These are phyloP conservation scores for Chloropsis cyanopogon DNA, from an alignment of 2,113 vertebrate species.

Conservation along the genomic window DNA sequence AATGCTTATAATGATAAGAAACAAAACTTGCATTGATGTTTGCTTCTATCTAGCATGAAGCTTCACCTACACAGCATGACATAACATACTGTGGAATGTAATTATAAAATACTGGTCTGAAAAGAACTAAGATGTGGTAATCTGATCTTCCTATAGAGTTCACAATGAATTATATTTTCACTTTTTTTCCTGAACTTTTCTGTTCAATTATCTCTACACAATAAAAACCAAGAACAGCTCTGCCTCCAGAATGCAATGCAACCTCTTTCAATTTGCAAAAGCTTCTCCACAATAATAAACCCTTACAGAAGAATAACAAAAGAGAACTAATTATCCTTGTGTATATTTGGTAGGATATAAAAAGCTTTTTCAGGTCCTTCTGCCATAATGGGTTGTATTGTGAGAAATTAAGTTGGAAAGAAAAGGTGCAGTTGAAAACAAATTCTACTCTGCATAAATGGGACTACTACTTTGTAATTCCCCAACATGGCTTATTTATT, in stretches of 20 bases:
- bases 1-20: background rate
- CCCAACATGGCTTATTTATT: background rate
- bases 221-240: background rate
- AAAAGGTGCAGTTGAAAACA: conserved; percentile 32
- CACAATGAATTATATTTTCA: conserved; percentile 21
- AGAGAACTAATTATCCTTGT: conserved; percentile 40
- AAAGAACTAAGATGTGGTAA: background rate
- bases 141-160: background rate
- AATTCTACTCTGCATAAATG: conserved; percentile 9
- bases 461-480: background rate
- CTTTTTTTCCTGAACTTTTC: conserved; percentile 3
- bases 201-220: conserved; percentile 16
- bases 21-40: background rate
- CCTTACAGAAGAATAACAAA: conserved; percentile 29
- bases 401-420: conserved; percentile 24
- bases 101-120: conserved; percentile 6
- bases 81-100: background rate
- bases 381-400: conserved; percentile 4
- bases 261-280: conserved; percentile 16
- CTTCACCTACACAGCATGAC: background rate
- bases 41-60: background rate
- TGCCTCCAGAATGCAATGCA: conserved; percentile 19
- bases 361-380: conserved; percentile 36
- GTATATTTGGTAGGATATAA: conserved; percentile 28
- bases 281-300: conserved; percentile 37